Conservation (phyloP, 2,113 vertebrate species). For the Phainopepla nitens region DNA sequence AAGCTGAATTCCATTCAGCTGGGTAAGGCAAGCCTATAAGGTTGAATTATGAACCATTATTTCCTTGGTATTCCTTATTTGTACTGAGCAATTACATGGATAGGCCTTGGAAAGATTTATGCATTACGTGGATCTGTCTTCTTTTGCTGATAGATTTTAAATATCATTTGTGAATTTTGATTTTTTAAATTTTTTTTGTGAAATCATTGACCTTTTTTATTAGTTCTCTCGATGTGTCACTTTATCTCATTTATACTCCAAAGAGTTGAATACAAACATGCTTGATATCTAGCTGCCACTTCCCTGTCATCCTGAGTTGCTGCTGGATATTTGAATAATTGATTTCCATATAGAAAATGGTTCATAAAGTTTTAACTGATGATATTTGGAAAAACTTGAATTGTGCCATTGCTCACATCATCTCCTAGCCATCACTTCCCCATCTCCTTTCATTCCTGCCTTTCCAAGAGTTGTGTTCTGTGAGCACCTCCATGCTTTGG, state of each 20-base stretch:
- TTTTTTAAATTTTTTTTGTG: neutral
- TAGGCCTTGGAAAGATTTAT: neutral
- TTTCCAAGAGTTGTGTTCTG: neutral
- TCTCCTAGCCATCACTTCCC: neutral
- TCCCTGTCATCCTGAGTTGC: neutral
- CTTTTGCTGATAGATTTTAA: neutral
- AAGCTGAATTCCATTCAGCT: neutral
- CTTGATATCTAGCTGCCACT: neutral
- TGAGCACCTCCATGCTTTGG: neutral
- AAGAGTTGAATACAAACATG: neutral
- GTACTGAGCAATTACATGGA: neutral
- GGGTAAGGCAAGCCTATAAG: neutral
- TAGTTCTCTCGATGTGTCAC: neutral
- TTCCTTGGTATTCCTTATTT: neutral
- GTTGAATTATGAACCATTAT: neutral
- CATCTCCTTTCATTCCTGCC: neutral
- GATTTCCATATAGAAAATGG: neutral
- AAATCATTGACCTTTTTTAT: neutral
- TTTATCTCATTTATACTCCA: neutral
- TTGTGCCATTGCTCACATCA: neutral
- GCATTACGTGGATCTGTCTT: neutral
- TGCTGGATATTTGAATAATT: neutral
- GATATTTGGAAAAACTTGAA: neutral
- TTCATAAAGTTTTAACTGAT: neutral
- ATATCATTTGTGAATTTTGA: neutral